Conservation (phyloP, 1,140 invertebrate species). For the Hesperophylax magnus region DNA sequence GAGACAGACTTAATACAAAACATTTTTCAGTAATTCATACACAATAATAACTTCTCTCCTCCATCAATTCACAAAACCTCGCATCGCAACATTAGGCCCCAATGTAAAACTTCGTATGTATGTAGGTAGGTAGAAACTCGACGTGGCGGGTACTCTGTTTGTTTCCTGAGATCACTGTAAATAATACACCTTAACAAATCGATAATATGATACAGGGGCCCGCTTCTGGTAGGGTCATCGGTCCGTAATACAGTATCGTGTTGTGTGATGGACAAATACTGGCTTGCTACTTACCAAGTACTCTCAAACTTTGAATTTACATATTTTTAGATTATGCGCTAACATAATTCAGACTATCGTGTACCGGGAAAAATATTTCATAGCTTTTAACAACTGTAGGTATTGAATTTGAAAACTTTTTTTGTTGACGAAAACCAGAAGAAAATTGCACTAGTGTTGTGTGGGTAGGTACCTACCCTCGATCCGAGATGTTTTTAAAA, state of each 20-base stretch:
- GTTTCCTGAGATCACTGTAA: slow-evolving; percentile 27
- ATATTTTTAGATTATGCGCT: no score
- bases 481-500: no score
- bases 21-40: no score
- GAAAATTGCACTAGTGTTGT: no score
- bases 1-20: no score
- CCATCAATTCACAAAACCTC: background rate
- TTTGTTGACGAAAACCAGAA: no score
- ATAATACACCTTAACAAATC: slow-evolving; percentile 40
- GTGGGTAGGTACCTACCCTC: no score
- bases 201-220: slow-evolving; percentile 36
- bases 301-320: background rate
- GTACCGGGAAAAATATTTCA: no score
- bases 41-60: background rate
- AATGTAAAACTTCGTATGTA: background rate
- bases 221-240: slow-evolving; percentile 32
- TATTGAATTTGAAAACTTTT: no score
- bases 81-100: background rate
- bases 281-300: background rate
- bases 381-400: no score
- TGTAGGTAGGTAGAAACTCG: background rate
- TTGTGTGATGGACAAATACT: slow-evolving; percentile 16
- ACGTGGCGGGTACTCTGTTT: slow-evolving; percentile 14
- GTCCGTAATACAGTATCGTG: slow-evolving; percentile 24
- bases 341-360: no score